Conservation (phyloP, 2,113 vertebrate genomes). For the Arenaria interpres region DNA sequence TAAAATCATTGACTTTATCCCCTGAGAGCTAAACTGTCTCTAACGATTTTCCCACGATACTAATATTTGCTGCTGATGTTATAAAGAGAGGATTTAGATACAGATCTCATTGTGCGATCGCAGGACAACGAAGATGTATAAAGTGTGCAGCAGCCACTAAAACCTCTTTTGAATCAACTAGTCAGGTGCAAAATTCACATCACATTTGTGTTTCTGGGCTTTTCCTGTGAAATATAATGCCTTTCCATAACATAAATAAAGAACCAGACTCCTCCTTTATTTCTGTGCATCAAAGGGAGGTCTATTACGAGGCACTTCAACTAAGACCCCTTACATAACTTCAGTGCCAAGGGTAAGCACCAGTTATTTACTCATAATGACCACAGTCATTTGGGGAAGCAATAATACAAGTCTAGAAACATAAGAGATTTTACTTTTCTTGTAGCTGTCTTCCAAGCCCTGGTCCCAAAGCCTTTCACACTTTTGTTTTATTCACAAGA, state of each 20-base stretch:
- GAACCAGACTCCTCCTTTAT: not conserved
- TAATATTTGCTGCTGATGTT: not conserved
- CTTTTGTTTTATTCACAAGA: not conserved
- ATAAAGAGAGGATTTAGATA: not conserved
- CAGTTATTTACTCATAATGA: not conserved
- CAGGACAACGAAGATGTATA: not conserved
- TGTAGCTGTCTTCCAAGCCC: not conserved
- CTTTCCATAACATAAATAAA: accelerated
- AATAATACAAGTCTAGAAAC: not conserved
- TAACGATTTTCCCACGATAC: not conserved
- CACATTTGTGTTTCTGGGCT: not conserved
- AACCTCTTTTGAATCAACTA: not conserved
- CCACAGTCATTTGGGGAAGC: not conserved
- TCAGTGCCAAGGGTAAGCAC: not conserved
- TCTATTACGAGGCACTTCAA: not conserved
- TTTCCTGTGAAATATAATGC: not conserved
- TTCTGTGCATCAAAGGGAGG: not conserved
- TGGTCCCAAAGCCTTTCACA: not conserved
- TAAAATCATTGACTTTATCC: not conserved
- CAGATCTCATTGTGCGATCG: not conserved
- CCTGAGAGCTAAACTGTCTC: not conserved
- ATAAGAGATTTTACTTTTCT: not conserved
- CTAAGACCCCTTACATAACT: not conserved
- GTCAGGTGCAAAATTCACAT: not conserved
- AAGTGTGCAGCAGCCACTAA: not conserved